Evolutionary conservation across 2,888 invertebrate species (phyloP).

Genomic region (Drosophila longiperda): DNA sequence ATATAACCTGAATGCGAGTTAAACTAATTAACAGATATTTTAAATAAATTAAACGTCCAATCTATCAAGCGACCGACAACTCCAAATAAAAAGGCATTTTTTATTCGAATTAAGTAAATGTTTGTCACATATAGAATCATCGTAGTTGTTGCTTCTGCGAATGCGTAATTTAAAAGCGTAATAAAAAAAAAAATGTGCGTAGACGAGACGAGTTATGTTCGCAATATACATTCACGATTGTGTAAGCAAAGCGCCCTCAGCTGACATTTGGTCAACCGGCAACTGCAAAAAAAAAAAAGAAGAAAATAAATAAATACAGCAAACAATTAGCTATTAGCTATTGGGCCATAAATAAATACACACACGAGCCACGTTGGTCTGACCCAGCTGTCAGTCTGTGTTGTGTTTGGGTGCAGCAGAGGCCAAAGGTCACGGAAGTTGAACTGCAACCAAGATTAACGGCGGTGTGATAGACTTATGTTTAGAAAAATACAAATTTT

Average conservation of each 20-base stretch:
- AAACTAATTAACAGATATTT: slow-evolving; percentile 64
- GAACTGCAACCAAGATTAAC: slow-evolving; percentile 57
- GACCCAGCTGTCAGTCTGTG: slow-evolving; percentile 9
- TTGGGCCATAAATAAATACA: slow-evolving; percentile 48
- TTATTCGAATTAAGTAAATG: slow-evolving; percentile 20
- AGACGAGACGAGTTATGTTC: not conserved
- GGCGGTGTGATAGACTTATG: slow-evolving; percentile 40
- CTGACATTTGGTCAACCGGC: slow-evolving; percentile 47
- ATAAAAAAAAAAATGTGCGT: slow-evolving; percentile 17
- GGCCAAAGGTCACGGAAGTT: slow-evolving; percentile 73
- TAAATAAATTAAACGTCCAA: slow-evolving; percentile 48
- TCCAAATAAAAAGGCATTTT: slow-evolving; percentile 16
- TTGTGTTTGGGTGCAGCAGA: slow-evolving; percentile 4
- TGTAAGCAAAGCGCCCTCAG: slow-evolving; percentile 31
- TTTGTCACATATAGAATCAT: slow-evolving; percentile 14
- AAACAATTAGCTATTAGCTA: slow-evolving; percentile 57
- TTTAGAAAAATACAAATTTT: slow-evolving; percentile 70
- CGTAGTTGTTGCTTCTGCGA: slow-evolving; percentile 21
- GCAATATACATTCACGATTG: slow-evolving; percentile 5
- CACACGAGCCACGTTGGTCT: slow-evolving; percentile 1
- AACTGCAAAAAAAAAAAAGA: not conserved
- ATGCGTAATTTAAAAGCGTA: slow-evolving; percentile 64
- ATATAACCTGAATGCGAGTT: slow-evolving; percentile 34
- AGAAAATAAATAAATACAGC: not conserved
- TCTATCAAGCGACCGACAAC: slow-evolving; percentile 8